These are phyloP conservation scores for Drosophila imparisetae DNA, from an alignment of 2,888 invertebrate genomes.

Conservation along the genomic window DNA sequence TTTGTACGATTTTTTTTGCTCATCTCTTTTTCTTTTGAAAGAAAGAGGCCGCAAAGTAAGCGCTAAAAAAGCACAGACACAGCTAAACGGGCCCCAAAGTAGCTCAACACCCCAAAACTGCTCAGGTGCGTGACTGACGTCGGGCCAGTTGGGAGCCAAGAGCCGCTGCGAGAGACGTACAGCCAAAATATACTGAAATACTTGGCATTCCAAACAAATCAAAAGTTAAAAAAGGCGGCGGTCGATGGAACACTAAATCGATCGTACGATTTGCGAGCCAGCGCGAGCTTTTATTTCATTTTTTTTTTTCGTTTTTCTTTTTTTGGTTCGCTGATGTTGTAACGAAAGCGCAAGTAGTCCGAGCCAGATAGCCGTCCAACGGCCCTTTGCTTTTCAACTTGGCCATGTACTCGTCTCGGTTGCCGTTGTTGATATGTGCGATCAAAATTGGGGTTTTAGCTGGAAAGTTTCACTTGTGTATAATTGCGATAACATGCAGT, in stretches of 20 bases:
- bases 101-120: slow-evolving; percentile 55
- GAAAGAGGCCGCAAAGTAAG: slow-evolving; percentile 61
- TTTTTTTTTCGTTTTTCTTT: not conserved
- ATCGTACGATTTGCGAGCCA: slow-evolving; percentile 42
- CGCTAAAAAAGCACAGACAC: slow-evolving; percentile 48
- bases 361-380: slow-evolving; percentile 28
- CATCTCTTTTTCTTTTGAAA: slow-evolving; percentile 34
- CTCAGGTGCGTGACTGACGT: slow-evolving; percentile 61
- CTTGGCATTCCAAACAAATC: slow-evolving; percentile 63
- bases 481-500: slow-evolving; percentile 20
- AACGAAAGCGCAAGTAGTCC: slow-evolving; percentile 71
- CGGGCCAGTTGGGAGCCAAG: slow-evolving; percentile 44
- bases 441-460: slow-evolving; percentile 23
- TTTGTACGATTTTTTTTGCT: slow-evolving; percentile 17
- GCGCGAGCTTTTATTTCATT: slow-evolving; percentile 34
- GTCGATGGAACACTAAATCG: slow-evolving; percentile 30
- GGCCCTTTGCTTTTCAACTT: slow-evolving; percentile 37
- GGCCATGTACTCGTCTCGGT: slow-evolving; percentile 3
- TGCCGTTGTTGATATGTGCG: slow-evolving; percentile 3
- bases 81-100: slow-evolving; percentile 51
- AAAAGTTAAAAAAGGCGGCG: slow-evolving; percentile 62
- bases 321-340: slow-evolving; percentile 50
- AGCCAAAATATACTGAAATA: slow-evolving; percentile 54
- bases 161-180: slow-evolving; percentile 40
- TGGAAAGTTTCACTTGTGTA: slow-evolving; percentile 38